Evolutionary conservation across 2,113 vertebrate species (phyloP).

Genomic region (Sterrhoptilus dennistouni): DNA sequence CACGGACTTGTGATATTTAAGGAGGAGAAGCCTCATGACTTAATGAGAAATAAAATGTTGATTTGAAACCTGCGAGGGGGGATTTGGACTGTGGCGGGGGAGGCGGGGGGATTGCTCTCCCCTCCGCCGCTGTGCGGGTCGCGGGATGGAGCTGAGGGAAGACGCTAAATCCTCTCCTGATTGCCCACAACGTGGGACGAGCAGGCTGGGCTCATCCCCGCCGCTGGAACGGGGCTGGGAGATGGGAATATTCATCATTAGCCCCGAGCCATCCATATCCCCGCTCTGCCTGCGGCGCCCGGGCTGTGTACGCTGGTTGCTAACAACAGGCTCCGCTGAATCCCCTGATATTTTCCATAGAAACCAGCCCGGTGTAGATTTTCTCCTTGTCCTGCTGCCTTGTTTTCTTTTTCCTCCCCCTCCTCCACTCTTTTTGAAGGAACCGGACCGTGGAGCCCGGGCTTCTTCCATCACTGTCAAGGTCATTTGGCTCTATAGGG

Average conservation of each 20-base stretch:
- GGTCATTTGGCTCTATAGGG: rapidly evolving
- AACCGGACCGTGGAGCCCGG: rapidly evolving
- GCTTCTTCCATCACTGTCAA: rapidly evolving
- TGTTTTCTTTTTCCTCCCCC: background rate
- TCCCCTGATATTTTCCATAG: background rate
- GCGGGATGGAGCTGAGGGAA: background rate
- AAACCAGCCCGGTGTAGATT: background rate
- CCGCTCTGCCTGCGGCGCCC: background rate
- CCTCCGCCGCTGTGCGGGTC: rapidly evolving
- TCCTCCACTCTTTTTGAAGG: background rate
- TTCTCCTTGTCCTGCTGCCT: background rate
- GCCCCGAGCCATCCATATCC: background rate
- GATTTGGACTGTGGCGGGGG: background rate
- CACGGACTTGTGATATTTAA: background rate
- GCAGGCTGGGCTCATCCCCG: background rate
- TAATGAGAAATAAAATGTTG: background rate
- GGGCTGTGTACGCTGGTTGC: background rate
- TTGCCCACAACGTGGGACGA: background rate
- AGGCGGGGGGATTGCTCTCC: rapidly evolving
- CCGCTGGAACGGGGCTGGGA: background rate
- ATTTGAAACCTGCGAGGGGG: background rate
- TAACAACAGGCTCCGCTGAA: constrained; percentile 30
- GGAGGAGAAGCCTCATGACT: background rate
- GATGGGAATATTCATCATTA: background rate
- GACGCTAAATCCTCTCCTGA: background rate